Evolutionary conservation across 2,797 vertebrate genomes (phyloP).

Genomic region (Protonibea diacanthus): DNA sequence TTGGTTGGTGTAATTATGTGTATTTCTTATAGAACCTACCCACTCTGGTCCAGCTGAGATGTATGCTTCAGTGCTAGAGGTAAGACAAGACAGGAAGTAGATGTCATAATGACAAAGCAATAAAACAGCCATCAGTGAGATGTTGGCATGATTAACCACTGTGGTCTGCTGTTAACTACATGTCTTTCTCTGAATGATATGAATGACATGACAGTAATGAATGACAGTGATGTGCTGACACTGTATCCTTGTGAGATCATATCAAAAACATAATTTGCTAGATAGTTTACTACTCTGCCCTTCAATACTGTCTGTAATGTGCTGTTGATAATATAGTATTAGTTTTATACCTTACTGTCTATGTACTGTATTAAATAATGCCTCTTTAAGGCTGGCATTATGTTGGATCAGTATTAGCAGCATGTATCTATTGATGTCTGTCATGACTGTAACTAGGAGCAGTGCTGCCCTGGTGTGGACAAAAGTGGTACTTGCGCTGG

Average conservation of each 20-base stretch:
- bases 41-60: conserved; percentile 40
- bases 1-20: background rate
- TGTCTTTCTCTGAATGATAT: background rate
- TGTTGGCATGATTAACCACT: background rate
- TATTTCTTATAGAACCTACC: conserved; percentile 28
- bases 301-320: too few species aligned
- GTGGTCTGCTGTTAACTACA: background rate
- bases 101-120: background rate
- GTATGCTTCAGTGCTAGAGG: conserved; percentile 41
- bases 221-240: too few species aligned
- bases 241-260: background rate
- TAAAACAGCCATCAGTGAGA: background rate
- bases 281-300: background rate
- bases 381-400: background rate
- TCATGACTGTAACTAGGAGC: background rate
- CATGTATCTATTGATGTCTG: background rate
- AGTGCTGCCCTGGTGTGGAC: conserved; percentile 16
- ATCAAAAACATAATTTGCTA: background rate
- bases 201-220: too few species aligned
- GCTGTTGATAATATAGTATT: background rate
- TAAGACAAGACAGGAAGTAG: conserved; percentile 1
- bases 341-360: background rate
- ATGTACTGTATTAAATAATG: background rate
- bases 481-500: background rate
- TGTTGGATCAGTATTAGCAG: background rate